Percentiles rank a stretch among this genome's conserved stretches.
Evolutionary conservation across 1,140 invertebrate species (phyloP).

Genomic region (Pogonognathellus flavescens): DNA sequence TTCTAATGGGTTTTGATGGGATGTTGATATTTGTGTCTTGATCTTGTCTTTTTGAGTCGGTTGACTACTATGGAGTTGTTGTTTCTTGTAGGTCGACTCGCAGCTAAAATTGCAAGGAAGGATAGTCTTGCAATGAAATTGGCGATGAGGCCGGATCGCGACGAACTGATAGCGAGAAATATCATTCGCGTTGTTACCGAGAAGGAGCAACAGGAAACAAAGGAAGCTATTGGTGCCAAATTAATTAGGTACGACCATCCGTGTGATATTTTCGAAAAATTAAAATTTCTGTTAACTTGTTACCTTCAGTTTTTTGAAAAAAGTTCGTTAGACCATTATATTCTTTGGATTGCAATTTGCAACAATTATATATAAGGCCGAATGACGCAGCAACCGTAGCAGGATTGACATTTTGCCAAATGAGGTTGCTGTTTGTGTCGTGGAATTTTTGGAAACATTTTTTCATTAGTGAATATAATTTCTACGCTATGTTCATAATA

Average conservation of each 20-base stretch:
- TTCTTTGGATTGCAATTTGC: too few species aligned
- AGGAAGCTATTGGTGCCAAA: conserved; percentile 94
- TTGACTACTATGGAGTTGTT: conserved; percentile 51
- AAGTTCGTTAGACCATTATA: too few species aligned
- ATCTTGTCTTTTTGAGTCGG: background rate
- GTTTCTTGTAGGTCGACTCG: conserved; percentile 75
- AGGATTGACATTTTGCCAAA: too few species aligned
- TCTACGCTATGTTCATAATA: too few species aligned
- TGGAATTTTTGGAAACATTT: too few species aligned
- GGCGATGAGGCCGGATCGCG: conserved; percentile 88
- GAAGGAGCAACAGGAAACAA: conserved; percentile 92
- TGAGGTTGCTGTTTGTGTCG: too few species aligned
- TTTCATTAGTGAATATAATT: too few species aligned
- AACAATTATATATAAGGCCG: too few species aligned
- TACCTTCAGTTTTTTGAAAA: background rate
- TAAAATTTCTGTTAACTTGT: background rate
- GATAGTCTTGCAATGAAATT: conserved; percentile 96
- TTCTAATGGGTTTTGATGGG: conserved; percentile 30
- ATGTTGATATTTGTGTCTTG: conserved; percentile 10
- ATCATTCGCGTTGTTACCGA: conserved; percentile 94
- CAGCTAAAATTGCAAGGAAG: conserved; percentile 92
- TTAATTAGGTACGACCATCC: conserved; percentile 80
- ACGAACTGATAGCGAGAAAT: conserved; percentile 96
- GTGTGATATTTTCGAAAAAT: conserved; percentile 30
- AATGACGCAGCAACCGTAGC: too few species aligned